Evolutionary conservation across 2,113 vertebrate genomes (phyloP).

Genomic region (Coryphaenoides rupestris): DNA sequence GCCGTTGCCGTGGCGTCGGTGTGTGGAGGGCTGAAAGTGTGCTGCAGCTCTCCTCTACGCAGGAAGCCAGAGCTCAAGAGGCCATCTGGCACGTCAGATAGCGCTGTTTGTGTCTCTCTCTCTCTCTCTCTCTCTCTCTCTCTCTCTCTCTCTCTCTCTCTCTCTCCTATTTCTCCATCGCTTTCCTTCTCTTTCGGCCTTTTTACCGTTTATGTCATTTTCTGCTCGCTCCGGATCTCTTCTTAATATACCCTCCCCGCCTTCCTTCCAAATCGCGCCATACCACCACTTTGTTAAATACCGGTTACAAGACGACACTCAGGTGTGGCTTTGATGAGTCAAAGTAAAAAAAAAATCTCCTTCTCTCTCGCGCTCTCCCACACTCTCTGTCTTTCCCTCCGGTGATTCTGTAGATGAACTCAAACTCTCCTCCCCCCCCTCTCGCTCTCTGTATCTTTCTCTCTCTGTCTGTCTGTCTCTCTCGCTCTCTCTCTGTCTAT

Average conservation of each 20-base stretch:
- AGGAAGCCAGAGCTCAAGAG: background rate
- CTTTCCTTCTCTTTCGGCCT: background rate
- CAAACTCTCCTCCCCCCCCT: too few species aligned
- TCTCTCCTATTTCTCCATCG: background rate
- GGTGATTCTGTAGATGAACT: too few species aligned
- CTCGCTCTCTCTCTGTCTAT: constrained; percentile 4
- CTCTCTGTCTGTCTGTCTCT: too few species aligned
- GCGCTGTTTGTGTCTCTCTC: background rate
- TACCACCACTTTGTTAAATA: constrained; percentile 11
- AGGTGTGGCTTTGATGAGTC: constrained; percentile 37
- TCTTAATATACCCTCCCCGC: background rate
- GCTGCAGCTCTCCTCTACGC: background rate
- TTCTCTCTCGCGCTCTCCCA: background rate
- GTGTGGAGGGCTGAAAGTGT: too few species aligned
- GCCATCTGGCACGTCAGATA: background rate
- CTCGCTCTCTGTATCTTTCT: too few species aligned
- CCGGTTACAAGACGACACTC: constrained; percentile 16
- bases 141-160: background rate
- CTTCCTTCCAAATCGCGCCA: too few species aligned
- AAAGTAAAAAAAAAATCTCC: constrained; percentile 35
- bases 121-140: background rate
- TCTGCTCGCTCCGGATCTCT: background rate
- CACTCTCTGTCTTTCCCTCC: too few species aligned
- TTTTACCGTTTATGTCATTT: constrained; percentile 8
- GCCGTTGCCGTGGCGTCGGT: too few species aligned